phyloP scores from a whole-genome alignment of 2,797 vertebrate species.

The Rhinatrema bivittatum region DNA sequence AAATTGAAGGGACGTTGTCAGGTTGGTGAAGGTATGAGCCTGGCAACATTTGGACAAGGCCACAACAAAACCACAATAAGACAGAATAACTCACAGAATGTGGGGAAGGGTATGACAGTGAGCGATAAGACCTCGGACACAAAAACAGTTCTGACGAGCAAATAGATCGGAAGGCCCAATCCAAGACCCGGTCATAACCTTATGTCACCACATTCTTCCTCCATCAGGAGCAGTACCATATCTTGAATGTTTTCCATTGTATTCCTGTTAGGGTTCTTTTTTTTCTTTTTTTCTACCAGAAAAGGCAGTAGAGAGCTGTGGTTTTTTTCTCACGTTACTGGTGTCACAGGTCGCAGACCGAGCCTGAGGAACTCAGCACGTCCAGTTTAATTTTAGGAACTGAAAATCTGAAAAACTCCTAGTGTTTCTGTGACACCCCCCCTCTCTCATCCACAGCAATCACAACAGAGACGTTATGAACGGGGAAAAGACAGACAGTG shows the following conservation, averaged over 20 bases:
- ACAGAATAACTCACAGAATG: too few species aligned
- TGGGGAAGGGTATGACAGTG: too few species aligned
- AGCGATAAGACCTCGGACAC: too few species aligned
- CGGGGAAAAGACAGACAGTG: not conserved
- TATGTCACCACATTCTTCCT: too few species aligned
- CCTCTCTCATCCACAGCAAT: not conserved
- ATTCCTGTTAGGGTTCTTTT: not conserved
- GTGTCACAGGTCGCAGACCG: not conserved
- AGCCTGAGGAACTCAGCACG: not conserved
- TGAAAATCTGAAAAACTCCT: slow-evolving; percentile 3
- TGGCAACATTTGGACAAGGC: too few species aligned
- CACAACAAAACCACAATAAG: too few species aligned
- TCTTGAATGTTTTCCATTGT: not conserved
- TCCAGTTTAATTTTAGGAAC: not conserved
- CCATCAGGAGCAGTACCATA: too few species aligned
- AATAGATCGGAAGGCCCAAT: too few species aligned
- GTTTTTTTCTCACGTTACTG: not conserved
- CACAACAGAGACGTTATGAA: not conserved
- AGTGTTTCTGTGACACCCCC: not conserved
- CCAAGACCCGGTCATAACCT: too few species aligned
- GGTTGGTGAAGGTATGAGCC: too few species aligned
- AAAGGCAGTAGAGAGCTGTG: not conserved
- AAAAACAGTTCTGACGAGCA: too few species aligned
- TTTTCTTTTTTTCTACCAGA: not conserved
- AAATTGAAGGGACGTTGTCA: too few species aligned